phyloP scores from a whole-genome alignment of 2,113 vertebrate species.

The Vombatus ursinus region DNA sequence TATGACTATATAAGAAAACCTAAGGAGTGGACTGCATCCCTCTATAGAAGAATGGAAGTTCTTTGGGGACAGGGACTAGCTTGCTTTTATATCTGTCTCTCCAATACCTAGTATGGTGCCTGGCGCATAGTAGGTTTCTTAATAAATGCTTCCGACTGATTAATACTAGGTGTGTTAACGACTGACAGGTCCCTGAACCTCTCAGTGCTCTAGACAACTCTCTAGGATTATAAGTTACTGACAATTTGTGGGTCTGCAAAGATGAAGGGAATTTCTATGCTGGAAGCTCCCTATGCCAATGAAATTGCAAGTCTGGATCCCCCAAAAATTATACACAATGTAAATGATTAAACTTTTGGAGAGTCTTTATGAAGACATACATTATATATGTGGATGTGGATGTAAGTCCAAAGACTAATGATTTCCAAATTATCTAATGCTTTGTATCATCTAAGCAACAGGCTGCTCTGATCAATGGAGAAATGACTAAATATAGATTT shows the following conservation, averaged over 20 bases:
- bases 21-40: background rate
- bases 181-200: no score
- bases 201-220: background rate
- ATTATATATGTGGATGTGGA: background rate
- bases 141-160: background rate
- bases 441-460: background rate
- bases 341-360: background rate
- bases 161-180: background rate
- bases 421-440: conserved; percentile 7
- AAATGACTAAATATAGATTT: background rate
- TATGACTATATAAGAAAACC: no score
- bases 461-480: background rate
- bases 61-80: background rate
- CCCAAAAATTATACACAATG: background rate
- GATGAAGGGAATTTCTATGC: background rate
- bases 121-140: background rate
- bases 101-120: background rate
- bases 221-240: background rate
- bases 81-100: background rate
- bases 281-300: background rate
- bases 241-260: background rate
- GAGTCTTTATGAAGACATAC: background rate
- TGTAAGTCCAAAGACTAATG: background rate
- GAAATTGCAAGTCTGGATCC: background rate
- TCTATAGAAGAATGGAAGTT: background rate